These are phyloP conservation scores for Vulpes vulpes DNA, from an alignment of 2,113 vertebrate species.

Conservation along the genomic window DNA sequence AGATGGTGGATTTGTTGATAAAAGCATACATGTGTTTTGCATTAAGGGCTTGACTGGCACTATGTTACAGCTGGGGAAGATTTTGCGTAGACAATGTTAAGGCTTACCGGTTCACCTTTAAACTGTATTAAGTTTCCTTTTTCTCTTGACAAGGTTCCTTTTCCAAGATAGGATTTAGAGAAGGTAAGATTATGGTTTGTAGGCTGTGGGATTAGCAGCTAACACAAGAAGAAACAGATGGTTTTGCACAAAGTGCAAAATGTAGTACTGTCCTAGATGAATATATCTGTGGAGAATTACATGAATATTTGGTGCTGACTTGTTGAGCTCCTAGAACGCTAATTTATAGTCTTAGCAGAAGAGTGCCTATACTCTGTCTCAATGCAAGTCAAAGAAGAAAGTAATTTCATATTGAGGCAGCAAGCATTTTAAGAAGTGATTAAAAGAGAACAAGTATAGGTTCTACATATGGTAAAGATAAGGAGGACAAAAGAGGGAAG, in stretches of 20 bases:
- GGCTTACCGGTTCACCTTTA: constrained; percentile 76
- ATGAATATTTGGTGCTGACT: constrained; percentile 68
- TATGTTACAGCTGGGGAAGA: constrained; percentile 82
- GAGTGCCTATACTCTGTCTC: neutral
- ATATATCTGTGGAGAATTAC: constrained; percentile 69
- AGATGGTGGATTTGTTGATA: constrained; percentile 24
- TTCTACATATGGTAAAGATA: neutral
- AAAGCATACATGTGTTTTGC: constrained; percentile 55
- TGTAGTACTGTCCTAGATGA: constrained; percentile 71
- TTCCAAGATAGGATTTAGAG: constrained; percentile 72
- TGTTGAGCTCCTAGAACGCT: constrained; percentile 69
- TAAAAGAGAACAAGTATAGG: neutral
- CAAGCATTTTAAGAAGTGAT: neutral
- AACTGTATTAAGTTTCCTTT: constrained; percentile 79
- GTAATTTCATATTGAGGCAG: neutral
- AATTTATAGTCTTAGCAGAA: constrained; percentile 62
- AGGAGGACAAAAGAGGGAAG: neutral
- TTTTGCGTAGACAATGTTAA: constrained; percentile 80
- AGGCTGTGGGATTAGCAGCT: constrained; percentile 78
- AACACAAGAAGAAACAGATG: constrained; percentile 77
- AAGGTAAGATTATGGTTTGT: constrained; percentile 77
- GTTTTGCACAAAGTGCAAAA: constrained; percentile 72
- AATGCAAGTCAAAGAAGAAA: constrained; percentile 18
- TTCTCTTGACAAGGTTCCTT: constrained; percentile 64
- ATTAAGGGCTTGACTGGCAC: constrained; percentile 73